Evolutionary conservation across 1,140 invertebrate species (phyloP).

Genomic region (Trachymyrmex cornetzi): DNA sequence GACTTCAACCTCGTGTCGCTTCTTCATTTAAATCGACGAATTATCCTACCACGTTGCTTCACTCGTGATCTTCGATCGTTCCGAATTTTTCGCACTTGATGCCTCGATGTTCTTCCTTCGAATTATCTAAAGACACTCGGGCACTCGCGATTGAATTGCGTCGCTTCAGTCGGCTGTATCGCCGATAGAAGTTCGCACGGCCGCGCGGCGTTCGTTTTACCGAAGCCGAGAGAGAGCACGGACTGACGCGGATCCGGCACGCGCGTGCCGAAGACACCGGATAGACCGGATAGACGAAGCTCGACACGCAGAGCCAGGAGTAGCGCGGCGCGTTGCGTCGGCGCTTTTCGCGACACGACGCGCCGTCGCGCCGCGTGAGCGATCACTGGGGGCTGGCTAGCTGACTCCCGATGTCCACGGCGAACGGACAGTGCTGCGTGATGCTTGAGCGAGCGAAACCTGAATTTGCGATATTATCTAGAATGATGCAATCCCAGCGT

Average conservation of each 20-base stretch:
- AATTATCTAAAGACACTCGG: not conserved
- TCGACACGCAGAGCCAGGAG: not conserved
- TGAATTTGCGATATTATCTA: slow-evolving; percentile 13
- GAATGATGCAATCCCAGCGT: not conserved
- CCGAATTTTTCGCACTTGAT: not conserved
- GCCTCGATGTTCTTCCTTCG: not conserved
- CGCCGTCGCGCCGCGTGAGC: not conserved
- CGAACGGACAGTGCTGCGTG: not conserved
- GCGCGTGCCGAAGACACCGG: slow-evolving; percentile 38
- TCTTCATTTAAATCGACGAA: not conserved
- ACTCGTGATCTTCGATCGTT: not conserved
- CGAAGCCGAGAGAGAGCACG: slow-evolving; percentile 15
- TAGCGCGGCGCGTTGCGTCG: not conserved
- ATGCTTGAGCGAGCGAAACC: not conserved
- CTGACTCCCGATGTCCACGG: not conserved
- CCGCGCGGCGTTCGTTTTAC: not conserved
- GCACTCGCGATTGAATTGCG: not conserved
- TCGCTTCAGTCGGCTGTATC: no score
- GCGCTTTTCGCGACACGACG: slow-evolving; percentile 27
- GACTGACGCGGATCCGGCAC: slow-evolving; percentile 20
- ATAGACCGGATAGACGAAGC: slow-evolving; percentile 20
- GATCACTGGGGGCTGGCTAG: not conserved
- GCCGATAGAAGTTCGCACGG: not conserved
- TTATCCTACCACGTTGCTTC: not conserved
- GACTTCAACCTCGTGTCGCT: not conserved